Evolutionary conservation across 1,140 invertebrate genomes (phyloP), one percentile per base, ranked within the genome.

Genomic region (Cyclargus thomasi): DNA sequence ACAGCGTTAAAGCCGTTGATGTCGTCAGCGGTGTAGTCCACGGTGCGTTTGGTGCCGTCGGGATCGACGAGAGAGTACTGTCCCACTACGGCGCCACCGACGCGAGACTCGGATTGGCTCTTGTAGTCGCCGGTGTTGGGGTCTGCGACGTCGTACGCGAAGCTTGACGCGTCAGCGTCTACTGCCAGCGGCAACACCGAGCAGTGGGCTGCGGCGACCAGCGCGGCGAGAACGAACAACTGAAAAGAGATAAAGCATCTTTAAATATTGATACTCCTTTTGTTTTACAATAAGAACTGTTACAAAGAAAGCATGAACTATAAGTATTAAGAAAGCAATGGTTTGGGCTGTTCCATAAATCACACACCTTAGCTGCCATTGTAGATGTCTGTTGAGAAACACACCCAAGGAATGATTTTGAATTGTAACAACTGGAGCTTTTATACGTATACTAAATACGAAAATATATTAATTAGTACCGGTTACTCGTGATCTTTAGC

Each of bases 101-200:
- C 79, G 29, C 86, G 82, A 64, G 70, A 81, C 76, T 91, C 90
- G 17, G 81, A 68, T 68, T 90, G 85, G 62, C 75, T 78, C 76
- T 92, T 92, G 68, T 81, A 81, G 76, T 92, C 90, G 17, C 92
- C 88, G 72, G 83, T 92, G 80, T 82, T 83, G 21, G 86, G 80
- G 70, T 91, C 90, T 4, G 81, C 79, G 0, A 91, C 90, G 53
- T 74, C 73, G 70, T 91, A 91, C 7, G 85, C 70, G 73, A 82
- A 81, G 71, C 80, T 84, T 63, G 72, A 75, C 65, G 67, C 65
- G 66, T 78, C 74, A 21, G 66, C 36, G 22, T 67, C 70, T 64
- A 64, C 68, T 68, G 66, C 55, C 68, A 47, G 65, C 70, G 62
- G 53, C 53, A 55, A 7, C 53, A 55, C 53, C 3, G 53, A 55